These are phyloP conservation scores for Mus caroli DNA, from an alignment of 2,797 vertebrate species.

Conservation along the genomic window DNA sequence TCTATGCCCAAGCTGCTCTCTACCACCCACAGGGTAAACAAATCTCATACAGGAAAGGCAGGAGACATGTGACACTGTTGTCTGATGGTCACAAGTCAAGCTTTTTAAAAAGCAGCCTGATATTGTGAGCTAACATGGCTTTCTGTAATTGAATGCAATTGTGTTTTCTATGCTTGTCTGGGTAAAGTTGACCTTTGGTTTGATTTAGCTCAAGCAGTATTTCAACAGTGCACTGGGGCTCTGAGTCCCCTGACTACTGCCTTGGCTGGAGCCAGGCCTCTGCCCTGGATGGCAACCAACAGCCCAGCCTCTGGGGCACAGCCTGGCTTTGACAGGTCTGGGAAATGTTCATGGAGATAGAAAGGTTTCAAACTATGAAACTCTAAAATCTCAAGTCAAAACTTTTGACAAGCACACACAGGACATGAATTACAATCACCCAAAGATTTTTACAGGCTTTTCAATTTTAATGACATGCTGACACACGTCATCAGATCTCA, in stretches of 20 bases:
- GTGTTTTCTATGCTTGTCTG: constrained; percentile 56
- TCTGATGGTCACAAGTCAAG: constrained; percentile 54
- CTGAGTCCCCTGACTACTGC: not conserved
- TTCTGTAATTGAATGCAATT: not conserved
- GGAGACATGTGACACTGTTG: not conserved
- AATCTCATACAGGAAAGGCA: constrained; percentile 26
- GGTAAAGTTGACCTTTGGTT: constrained; percentile 77
- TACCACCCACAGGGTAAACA: constrained; percentile 17
- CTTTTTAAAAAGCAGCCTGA: constrained; percentile 40
- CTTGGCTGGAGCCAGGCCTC: constrained; percentile 1
- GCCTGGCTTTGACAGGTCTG: constrained; percentile 27
- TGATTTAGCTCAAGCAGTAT: constrained; percentile 63
- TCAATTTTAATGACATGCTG: constrained; percentile 38
- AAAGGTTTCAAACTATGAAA: constrained; percentile 64
- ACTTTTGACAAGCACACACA: constrained; percentile 33
- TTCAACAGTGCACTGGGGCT: constrained; percentile 71
- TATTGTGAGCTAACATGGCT: not conserved
- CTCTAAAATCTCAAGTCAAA: constrained; percentile 54
- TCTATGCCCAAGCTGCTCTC: not conserved
- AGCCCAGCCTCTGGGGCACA: not conserved
- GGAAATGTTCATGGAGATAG: not conserved
- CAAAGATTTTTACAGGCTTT: constrained; percentile 63
- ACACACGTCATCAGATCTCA: constrained; percentile 45
- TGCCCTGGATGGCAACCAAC: constrained; percentile 52
- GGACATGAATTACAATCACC: not conserved